Evolutionary conservation across 1,140 invertebrate species (phyloP).

Genomic region (Eumeta japonica): DNA sequence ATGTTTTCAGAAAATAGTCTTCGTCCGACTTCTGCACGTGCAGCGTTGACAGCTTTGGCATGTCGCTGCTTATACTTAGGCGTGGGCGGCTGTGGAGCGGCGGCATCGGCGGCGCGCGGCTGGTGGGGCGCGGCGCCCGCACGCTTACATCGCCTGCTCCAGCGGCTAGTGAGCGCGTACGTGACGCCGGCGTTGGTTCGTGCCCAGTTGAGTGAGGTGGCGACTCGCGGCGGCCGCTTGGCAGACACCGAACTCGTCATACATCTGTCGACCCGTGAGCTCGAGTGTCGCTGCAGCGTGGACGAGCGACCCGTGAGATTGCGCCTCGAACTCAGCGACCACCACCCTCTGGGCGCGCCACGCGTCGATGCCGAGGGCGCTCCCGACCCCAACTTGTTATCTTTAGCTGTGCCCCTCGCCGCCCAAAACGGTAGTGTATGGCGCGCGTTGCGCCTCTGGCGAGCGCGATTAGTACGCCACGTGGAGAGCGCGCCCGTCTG

Average conservation of each 20-base stretch:
- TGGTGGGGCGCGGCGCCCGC: slow-evolving; percentile 10
- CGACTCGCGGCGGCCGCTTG: slow-evolving; percentile 8
- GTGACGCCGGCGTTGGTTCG: slow-evolving; percentile 15
- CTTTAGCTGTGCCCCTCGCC: slow-evolving; percentile 4
- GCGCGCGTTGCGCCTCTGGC: slow-evolving; percentile 29
- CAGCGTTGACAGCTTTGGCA: no score
- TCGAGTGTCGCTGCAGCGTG: slow-evolving; percentile 13
- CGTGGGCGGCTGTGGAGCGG: no score
- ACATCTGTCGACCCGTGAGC: slow-evolving; percentile 14
- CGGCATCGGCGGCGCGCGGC: slow-evolving; percentile 7
- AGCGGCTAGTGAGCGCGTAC: slow-evolving; percentile 8
- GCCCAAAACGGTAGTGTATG: slow-evolving; percentile 26
- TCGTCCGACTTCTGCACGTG: no score
- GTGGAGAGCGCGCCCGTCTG: slow-evolving; percentile 26
- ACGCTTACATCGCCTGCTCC: slow-evolving; percentile 6
- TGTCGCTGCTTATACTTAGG: slow-evolving; percentile 18
- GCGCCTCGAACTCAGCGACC: slow-evolving; percentile 13
- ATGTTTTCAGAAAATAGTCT: no score
- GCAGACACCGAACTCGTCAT: slow-evolving; percentile 13
- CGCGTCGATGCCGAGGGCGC: slow-evolving; percentile 4
- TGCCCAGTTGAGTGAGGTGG: slow-evolving; percentile 13
- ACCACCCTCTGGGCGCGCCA: slow-evolving; percentile 23
- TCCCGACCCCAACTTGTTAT: slow-evolving; percentile 5
- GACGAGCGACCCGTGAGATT: slow-evolving; percentile 24
- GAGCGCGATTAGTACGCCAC: slow-evolving; percentile 11